Evolutionary conservation across 2,888 invertebrate genomes (phyloP).

Genomic region (Cylloceria caligata): DNA sequence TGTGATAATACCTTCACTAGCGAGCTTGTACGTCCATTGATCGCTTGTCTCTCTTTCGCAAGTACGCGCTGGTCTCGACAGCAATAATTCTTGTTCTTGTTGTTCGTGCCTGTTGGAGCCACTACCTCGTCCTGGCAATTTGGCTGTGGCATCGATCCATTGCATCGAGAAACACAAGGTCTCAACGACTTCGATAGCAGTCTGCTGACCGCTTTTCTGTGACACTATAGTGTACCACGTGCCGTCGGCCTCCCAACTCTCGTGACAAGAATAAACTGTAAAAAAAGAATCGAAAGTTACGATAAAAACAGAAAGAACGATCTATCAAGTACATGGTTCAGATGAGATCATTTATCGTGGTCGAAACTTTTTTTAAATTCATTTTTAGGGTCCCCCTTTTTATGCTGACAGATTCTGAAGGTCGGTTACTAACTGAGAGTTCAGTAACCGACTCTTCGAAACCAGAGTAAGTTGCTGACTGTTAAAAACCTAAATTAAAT

Average conservation of each 20-base stretch:
- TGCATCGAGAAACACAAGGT: slow-evolving; percentile 82
- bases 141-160: slow-evolving; percentile 73
- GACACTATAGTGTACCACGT: slow-evolving; percentile 90
- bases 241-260: slow-evolving; percentile 89
- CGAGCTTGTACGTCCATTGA: slow-evolving; percentile 79
- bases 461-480: too few species aligned
- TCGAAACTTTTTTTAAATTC: too few species aligned
- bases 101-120: slow-evolving; percentile 74
- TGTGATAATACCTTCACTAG: slow-evolving; percentile 79
- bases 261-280: slow-evolving; percentile 89
- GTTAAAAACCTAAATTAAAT: too few species aligned
- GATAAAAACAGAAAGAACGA: neutral
- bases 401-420: too few species aligned
- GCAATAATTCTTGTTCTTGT: slow-evolving; percentile 79
- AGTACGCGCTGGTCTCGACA: slow-evolving; percentile 78
- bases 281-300: too few species aligned
- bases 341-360: too few species aligned
- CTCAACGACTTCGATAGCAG: slow-evolving; percentile 71
- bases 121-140: slow-evolving; percentile 73
- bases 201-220: slow-evolving; percentile 77
- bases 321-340: neutral
- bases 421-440: too few species aligned
- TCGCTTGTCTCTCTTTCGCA: slow-evolving; percentile 78
- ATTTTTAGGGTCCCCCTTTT: too few species aligned
- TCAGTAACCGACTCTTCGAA: too few species aligned